Percentiles rank a stretch among this genome's conserved stretches.
phyloP scores from a whole-genome alignment of 2,888 invertebrate genomes.

The Bombylius major region DNA sequence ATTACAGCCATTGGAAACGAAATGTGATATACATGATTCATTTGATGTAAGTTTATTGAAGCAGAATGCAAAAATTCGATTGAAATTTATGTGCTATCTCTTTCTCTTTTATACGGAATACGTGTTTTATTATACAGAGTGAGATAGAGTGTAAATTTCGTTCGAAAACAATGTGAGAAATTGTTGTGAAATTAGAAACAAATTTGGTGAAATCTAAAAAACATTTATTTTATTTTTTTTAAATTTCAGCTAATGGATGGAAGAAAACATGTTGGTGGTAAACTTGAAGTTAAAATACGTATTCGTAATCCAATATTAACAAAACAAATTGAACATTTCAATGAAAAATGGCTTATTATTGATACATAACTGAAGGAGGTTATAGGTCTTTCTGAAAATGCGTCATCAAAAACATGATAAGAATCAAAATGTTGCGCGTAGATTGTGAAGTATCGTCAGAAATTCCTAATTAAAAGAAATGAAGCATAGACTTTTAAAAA shows the following conservation, averaged over 20 bases:
- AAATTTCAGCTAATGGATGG: slow-evolving; percentile 72
- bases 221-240: slow-evolving; percentile 17
- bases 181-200: neutral
- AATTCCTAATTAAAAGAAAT: no score
- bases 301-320: slow-evolving; percentile 75
- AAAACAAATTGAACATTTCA: slow-evolving; percentile 79
- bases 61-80: neutral
- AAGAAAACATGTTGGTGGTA: slow-evolving; percentile 74
- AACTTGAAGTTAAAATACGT: slow-evolving; percentile 76
- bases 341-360: slow-evolving; percentile 87
- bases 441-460: no score
- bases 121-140: neutral
- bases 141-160: neutral
- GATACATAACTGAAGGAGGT: slow-evolving; percentile 35
- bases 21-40: slow-evolving; percentile 80
- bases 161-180: neutral
- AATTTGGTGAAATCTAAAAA: no score
- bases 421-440: no score
- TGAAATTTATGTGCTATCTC: no score
- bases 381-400: no score
- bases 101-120: neutral
- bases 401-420: no score
- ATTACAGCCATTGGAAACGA: slow-evolving; percentile 76
- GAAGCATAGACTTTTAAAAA: no score
- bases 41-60: slow-evolving; percentile 65